phyloP scores from a whole-genome alignment of 2,113 vertebrate genomes.

The Glaucidium brasilianum region DNA sequence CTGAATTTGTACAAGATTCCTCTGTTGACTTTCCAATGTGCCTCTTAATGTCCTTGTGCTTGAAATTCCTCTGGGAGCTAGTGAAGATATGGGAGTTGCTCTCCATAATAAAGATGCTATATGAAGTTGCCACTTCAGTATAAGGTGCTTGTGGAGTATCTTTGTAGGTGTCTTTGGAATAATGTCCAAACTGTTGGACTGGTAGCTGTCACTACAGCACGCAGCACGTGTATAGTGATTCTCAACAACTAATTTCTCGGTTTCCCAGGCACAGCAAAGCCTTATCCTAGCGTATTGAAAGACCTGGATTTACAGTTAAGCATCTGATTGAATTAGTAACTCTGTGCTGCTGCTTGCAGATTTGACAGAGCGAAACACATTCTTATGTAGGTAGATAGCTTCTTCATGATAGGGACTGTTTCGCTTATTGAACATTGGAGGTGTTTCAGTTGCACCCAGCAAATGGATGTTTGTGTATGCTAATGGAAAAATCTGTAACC shows the following conservation, averaged over 20 bases:
- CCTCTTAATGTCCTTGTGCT: background rate
- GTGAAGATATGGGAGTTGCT: background rate
- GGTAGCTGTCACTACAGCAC: background rate
- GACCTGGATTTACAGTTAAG: background rate
- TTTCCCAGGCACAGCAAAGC: background rate
- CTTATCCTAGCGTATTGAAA: background rate
- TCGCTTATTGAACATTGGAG: background rate
- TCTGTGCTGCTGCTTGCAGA: background rate
- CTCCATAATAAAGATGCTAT: background rate
- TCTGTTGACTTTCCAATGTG: background rate
- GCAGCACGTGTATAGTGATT: fast-evolving
- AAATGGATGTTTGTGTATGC: background rate
- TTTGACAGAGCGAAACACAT: background rate
- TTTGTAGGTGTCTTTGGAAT: background rate
- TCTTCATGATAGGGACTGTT: background rate
- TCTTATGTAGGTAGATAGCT: background rate
- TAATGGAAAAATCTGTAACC: background rate
- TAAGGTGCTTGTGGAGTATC: background rate
- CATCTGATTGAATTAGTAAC: background rate
- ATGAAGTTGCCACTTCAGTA: background rate
- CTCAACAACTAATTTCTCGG: background rate
- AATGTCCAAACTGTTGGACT: background rate
- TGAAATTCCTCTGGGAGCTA: background rate
- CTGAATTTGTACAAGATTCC: background rate
- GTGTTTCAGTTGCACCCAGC: background rate